Evolutionary conservation across 2,797 vertebrate species (phyloP).

Genomic region (Melanotaenia boesemani): DNA sequence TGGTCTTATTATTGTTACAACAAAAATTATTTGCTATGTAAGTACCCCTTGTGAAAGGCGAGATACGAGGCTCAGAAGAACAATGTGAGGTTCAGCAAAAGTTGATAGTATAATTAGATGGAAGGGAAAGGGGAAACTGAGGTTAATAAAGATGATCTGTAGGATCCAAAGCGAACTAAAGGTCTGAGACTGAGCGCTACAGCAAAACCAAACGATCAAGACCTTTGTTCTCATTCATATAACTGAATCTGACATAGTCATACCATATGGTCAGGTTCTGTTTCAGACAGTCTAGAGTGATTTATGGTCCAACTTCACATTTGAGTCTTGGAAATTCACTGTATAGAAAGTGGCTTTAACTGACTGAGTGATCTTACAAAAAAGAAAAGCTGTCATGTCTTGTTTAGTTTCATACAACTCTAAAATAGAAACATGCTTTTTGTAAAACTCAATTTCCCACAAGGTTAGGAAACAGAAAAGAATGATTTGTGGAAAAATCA

Average conservation of each 20-base stretch:
- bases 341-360: not conserved
- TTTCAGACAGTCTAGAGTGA: not conserved
- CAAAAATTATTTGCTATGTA: conserved; percentile 61
- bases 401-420: not conserved
- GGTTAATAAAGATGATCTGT: not conserved
- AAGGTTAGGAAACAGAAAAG: not conserved
- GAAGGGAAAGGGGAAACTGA: not conserved
- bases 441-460: conserved; percentile 1
- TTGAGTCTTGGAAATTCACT: not conserved
- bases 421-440: not conserved
- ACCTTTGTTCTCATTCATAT: not conserved
- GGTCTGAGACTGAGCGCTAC: not conserved
- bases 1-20: conserved; percentile 25
- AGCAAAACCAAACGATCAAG: not conserved
- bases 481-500: not conserved
- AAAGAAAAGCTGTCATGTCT: not conserved
- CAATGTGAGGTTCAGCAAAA: not conserved
- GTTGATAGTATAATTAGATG: not conserved
- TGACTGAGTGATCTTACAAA: not conserved
- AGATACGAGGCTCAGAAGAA: conserved; percentile 3
- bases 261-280: not conserved
- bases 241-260: not conserved
- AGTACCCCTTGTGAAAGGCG: conserved; percentile 40
- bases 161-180: not conserved
- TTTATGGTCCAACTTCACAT: not conserved